Evolutionary conservation across 1,140 invertebrate species (phyloP).

Genomic region (Ridgeia piscesae): DNA sequence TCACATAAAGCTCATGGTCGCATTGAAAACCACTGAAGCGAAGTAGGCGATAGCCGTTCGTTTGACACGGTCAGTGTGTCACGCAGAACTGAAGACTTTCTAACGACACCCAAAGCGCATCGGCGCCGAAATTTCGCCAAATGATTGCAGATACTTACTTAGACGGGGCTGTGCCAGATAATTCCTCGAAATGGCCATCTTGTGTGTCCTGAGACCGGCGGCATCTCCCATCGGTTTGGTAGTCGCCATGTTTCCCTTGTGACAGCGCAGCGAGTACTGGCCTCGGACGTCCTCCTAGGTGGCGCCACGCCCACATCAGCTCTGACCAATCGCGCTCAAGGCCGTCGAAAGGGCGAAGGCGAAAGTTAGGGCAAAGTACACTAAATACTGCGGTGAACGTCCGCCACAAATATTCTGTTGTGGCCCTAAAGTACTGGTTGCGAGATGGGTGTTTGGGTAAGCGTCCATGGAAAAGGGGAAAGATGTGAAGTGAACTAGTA

Average conservation of each 20-base stretch:
- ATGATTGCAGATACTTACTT: constrained; percentile 72
- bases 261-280: constrained; percentile 22
- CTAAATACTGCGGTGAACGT: not conserved
- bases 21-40: constrained; percentile 18
- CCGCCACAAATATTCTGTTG: not conserved
- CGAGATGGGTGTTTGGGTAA: no score
- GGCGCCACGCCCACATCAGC: constrained; percentile 26
- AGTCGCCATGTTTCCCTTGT: not conserved
- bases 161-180: constrained; percentile 96
- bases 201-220: constrained; percentile 36
- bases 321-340: not conserved
- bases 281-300: constrained; percentile 28
- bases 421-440: no score
- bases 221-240: not conserved
- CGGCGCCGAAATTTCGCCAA: not conserved
- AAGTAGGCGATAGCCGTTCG: constrained; percentile 17
- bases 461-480: not conserved
- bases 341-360: not conserved
- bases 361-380: not conserved
- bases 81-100: constrained; percentile 16
- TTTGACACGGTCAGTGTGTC: constrained; percentile 15
- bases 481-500: not conserved
- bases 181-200: constrained; percentile 87
- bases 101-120: constrained; percentile 29
- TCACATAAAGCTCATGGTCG: constrained; percentile 16